Evolutionary conservation across 1,140 invertebrate species (phyloP).

Genomic region (Palaemon carinicauda): DNA sequence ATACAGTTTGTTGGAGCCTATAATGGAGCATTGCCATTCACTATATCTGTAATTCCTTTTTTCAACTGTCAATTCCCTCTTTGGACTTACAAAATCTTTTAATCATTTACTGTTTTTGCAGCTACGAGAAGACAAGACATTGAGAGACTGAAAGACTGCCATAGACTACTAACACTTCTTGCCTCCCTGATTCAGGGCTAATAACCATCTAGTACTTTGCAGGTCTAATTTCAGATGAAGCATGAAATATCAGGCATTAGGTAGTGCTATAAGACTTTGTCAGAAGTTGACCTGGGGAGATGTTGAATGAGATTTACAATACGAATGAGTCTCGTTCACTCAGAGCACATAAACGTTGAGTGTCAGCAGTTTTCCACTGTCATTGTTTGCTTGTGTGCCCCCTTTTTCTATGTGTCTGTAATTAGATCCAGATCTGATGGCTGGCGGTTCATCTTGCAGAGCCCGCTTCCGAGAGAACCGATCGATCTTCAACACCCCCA

Average conservation of each 20-base stretch:
- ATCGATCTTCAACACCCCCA: slow-evolving; percentile 94
- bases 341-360: too few relatives aligned
- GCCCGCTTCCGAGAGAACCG: slow-evolving; percentile 90
- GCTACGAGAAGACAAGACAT: background rate
- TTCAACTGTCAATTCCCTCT: too few relatives aligned
- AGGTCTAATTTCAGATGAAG: background rate
- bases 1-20: too few relatives aligned
- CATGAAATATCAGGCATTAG: background rate
- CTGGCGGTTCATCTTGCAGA: slow-evolving; percentile 68
- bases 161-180: background rate
- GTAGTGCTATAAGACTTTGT: background rate
- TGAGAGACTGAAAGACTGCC: too few relatives aligned
- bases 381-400: too few relatives aligned
- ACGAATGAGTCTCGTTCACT: too few relatives aligned
- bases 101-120: background rate
- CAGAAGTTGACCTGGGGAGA: too few relatives aligned
- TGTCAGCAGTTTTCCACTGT: background rate
- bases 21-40: too few relatives aligned
- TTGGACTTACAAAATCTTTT: too few relatives aligned
- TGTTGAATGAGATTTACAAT: too few relatives aligned
- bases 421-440: background rate
- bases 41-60: background rate
- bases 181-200: background rate
- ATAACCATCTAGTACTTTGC: slow-evolving; percentile 9
- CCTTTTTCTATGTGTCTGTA: background rate